A percentile compares a stretch with the other conserved stretches of the same genome.
Evolutionary conservation across 2,113 vertebrate genomes (phyloP).

Genomic region (Odontesthes bonariensis): DNA sequence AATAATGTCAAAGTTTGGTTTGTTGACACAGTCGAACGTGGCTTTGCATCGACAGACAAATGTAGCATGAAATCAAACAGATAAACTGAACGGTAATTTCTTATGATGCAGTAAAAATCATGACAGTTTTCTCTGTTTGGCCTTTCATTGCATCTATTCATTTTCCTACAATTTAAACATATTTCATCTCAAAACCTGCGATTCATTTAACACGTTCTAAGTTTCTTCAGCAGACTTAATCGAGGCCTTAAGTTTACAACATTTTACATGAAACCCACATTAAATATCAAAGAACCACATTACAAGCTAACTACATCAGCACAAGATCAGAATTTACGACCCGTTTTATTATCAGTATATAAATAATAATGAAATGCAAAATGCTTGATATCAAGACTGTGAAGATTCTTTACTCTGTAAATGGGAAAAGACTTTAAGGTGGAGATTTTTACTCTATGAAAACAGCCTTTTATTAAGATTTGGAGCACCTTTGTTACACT

Average conservation of each 20-base stretch:
- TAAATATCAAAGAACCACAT: constrained; percentile 14
- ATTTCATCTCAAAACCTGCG: background rate
- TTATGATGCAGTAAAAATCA: constrained; percentile 16
- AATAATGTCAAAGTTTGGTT: constrained; percentile 34
- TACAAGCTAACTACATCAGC: constrained; percentile 12
- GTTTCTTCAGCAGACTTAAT: too few relatives aligned
- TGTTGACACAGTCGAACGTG: constrained; percentile 44
- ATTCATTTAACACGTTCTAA: background rate
- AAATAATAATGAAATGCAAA: constrained; percentile 1
- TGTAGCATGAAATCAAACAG: constrained; percentile 33
- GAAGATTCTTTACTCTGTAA: background rate
- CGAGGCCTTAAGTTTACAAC: background rate
- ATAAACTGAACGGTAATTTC: background rate
- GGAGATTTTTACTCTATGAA: background rate
- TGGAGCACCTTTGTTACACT: constrained; percentile 55
- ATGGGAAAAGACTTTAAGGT: background rate
- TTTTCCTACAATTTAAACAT: background rate
- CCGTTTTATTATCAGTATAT: constrained; percentile 23
- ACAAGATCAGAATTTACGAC: constrained; percentile 26
- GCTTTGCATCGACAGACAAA: constrained; percentile 46
- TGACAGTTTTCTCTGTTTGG: constrained; percentile 13
- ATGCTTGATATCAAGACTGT: constrained; percentile 8
- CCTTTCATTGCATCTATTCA: constrained; percentile 18
- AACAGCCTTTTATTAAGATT: constrained; percentile 14
- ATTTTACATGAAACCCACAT: constrained; percentile 15